Conservation (phyloP, 2,888 invertebrate genomes). For the Drosophila ezoana region DNA sequence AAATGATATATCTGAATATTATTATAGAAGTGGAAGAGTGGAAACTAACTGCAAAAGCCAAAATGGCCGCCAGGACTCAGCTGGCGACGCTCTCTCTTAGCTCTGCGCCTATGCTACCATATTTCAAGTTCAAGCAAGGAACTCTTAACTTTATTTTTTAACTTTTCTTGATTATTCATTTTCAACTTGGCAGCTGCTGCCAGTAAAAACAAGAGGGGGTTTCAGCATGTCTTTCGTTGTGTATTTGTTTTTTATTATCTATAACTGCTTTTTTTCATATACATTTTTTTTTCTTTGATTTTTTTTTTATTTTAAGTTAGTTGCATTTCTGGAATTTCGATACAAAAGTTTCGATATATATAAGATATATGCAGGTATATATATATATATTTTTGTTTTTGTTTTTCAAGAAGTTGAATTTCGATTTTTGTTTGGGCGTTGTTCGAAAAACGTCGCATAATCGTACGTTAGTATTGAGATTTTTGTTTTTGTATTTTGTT, state of each 20-base stretch:
- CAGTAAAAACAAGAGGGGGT: conserved; percentile 77
- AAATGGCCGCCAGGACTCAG: conserved; percentile 28
- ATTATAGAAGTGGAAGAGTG: conserved; percentile 37
- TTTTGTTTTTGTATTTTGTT: conserved; percentile 28
- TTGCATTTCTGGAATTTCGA: conserved; percentile 41
- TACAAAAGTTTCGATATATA: conserved; percentile 46
- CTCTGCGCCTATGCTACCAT: conserved; percentile 36
- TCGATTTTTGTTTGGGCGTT: conserved; percentile 86
- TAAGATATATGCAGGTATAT: conserved; percentile 37
- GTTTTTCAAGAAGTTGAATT: conserved; percentile 85
- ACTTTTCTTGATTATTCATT: conserved; percentile 3
- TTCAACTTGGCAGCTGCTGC: conserved; percentile 34
- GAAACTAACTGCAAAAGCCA: conserved; percentile 44
- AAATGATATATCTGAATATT: conserved; percentile 26
- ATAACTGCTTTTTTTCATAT: conserved; percentile 44
- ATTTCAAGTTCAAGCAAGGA: conserved; percentile 10
- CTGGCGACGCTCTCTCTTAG: conserved; percentile 40
- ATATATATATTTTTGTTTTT: conserved; percentile 41
- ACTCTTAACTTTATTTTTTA: conserved; percentile 33
- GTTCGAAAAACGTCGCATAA: conserved; percentile 84
- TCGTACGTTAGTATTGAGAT: conserved; percentile 66
- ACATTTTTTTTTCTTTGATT: conserved; percentile 12
- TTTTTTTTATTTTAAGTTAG: conserved; percentile 21
- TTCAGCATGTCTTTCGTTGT: conserved; percentile 77
- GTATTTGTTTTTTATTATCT: conserved; percentile 68